A percentile compares a stretch with the other conserved stretches of the same genome.
Evolutionary conservation across 2,888 invertebrate species (phyloP).

Genomic region (Drosophila birchii): DNA sequence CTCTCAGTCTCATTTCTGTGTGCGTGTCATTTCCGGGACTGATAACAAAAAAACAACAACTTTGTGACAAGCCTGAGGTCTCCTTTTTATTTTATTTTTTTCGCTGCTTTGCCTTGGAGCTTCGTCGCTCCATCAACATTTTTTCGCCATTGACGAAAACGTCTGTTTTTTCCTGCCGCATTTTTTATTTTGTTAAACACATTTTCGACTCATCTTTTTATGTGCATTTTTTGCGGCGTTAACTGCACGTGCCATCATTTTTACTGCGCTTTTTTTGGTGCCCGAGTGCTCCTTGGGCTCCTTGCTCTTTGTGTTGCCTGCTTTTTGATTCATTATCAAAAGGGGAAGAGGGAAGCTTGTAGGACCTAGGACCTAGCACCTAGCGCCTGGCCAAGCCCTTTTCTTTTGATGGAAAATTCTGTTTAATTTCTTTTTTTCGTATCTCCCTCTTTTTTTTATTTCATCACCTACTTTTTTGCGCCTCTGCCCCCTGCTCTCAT

Average conservation of each 20-base stretch:
- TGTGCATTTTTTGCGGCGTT: conserved; percentile 74
- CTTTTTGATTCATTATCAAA: conserved; percentile 27
- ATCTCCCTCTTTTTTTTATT: conserved; percentile 50
- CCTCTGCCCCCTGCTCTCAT: conserved; percentile 19
- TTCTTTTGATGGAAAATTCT: conserved; percentile 45
- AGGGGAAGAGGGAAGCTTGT: background rate
- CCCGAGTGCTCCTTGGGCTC: conserved; percentile 8
- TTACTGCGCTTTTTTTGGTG: conserved; percentile 65
- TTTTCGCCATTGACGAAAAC: conserved; percentile 43
- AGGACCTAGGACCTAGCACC: conserved; percentile 1
- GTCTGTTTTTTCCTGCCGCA: conserved; percentile 23
- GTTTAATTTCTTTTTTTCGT: conserved; percentile 45
- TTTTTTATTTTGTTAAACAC: conserved; percentile 35
- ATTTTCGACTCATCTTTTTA: conserved; percentile 65
- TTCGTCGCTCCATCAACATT: conserved; percentile 64
- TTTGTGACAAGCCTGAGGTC: conserved; percentile 45
- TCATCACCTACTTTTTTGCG: conserved; percentile 49
- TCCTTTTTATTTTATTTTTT: conserved; percentile 26
- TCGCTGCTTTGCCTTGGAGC: conserved; percentile 24
- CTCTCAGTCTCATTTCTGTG: conserved; percentile 31
- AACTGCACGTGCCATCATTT: conserved; percentile 76
- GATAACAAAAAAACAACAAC: conserved; percentile 32
- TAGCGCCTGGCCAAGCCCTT: conserved; percentile 41
- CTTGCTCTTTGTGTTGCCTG: conserved; percentile 29
- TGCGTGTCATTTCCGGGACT: conserved; percentile 65